These are phyloP conservation scores for Hesperophylax magnus DNA, from an alignment of 1,140 invertebrate genomes.

Conservation along the genomic window DNA sequence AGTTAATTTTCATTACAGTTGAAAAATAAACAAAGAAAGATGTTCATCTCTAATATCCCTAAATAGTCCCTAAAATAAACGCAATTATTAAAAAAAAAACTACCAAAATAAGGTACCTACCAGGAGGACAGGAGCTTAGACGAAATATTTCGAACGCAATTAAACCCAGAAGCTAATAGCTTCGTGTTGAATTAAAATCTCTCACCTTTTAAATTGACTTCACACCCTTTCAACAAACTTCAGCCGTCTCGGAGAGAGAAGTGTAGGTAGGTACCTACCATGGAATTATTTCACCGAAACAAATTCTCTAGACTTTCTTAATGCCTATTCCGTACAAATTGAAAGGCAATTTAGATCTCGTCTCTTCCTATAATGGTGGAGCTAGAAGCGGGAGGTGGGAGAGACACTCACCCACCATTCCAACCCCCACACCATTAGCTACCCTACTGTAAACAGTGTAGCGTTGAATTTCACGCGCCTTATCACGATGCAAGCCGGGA, in stretches of 20 bases:
- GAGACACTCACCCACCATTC: too few species aligned
- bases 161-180: conserved; percentile 7
- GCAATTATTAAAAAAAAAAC: too few species aligned
- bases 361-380: conserved; percentile 46
- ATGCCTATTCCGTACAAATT: conserved; percentile 52
- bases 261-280: not conserved
- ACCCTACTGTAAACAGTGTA: conserved; percentile 29
- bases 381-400: too few species aligned
- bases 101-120: not conserved
- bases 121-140: not conserved
- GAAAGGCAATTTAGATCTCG: conserved; percentile 56
- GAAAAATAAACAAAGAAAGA: too few species aligned
- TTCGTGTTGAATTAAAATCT: conserved; percentile 21
- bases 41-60: too few species aligned
- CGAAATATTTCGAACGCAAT: conserved; percentile 23
- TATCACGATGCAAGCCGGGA: conserved; percentile 50
- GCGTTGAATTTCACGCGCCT: conserved; percentile 49
- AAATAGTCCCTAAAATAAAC: too few species aligned
- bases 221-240: conserved; percentile 10
- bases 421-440: not conserved
- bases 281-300: conserved; percentile 40
- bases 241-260: not conserved
- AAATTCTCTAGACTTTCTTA: conserved; percentile 52
- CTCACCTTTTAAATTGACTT: conserved; percentile 37
- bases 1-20: too few species aligned